These are phyloP conservation scores for Pyrocephalus nanus DNA, from an alignment of 2,797 vertebrate species.

Conservation along the genomic window DNA sequence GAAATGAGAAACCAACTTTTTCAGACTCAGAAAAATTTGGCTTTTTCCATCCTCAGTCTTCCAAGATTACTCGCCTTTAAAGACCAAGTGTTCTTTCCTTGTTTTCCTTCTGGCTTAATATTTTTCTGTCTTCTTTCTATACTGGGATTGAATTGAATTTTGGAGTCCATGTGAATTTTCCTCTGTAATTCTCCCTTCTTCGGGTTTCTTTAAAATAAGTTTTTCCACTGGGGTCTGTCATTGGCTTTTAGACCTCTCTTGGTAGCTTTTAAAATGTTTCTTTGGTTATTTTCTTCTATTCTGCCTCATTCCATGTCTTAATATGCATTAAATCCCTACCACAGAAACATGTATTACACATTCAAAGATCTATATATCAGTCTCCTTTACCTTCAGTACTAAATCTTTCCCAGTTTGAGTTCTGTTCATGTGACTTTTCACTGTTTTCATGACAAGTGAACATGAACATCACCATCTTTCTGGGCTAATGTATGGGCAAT, in stretches of 20 bases:
- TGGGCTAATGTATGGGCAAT: not conserved
- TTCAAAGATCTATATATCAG: not conserved
- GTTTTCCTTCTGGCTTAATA: not conserved
- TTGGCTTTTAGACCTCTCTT: not conserved
- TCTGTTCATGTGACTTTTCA: not conserved
- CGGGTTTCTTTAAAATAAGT: not conserved
- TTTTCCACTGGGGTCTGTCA: not conserved
- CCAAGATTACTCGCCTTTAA: not conserved
- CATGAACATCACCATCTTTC: not conserved
- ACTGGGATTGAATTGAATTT: not conserved
- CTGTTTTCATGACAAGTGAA: not conserved
- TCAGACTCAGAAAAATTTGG: not conserved
- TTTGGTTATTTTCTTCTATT: not conserved
- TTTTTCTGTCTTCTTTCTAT: not conserved
- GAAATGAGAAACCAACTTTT: not conserved
- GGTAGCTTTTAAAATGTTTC: not conserved
- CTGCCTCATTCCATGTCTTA: not conserved
- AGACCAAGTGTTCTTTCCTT: not conserved
- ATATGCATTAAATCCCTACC: not conserved
- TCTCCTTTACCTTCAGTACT: not conserved
- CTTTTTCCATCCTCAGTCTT: not conserved
- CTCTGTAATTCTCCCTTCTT: not conserved
- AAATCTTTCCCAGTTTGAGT: not conserved
- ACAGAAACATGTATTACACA: not conserved
- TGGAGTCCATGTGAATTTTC: not conserved